phyloP scores from a whole-genome alignment of 1,140 invertebrate species.

The Campoletis sonorensis region DNA sequence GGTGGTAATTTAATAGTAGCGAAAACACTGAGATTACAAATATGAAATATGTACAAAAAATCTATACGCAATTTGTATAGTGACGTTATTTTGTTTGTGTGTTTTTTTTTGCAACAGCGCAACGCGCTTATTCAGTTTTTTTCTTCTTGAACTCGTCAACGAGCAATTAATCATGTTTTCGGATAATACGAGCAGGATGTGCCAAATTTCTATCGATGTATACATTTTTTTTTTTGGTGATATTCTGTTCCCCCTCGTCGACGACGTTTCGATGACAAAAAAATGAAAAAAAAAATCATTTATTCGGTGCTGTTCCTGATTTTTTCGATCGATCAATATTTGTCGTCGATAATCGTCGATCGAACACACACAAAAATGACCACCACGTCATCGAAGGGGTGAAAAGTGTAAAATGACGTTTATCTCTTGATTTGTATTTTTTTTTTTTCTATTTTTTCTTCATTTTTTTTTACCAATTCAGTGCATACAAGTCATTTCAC shows the following conservation, averaged over 20 bases:
- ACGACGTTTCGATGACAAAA: no score
- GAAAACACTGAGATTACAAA: conserved; percentile 46
- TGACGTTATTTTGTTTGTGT: not conserved
- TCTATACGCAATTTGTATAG: conserved; percentile 30
- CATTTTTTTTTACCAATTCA: not conserved
- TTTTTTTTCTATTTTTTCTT: not conserved
- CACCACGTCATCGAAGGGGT: no score
- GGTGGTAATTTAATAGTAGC: conserved; percentile 44
- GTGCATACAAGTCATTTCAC: not conserved
- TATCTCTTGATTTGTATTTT: no score
- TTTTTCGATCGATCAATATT: no score
- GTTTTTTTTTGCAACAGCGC: not conserved
- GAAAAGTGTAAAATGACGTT: not conserved
- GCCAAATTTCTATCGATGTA: not conserved
- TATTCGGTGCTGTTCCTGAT: no score
- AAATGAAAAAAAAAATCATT: no score
- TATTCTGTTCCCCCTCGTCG: no score
- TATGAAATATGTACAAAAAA: conserved; percentile 47
- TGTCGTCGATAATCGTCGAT: no score
- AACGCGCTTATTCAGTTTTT: conserved; percentile 6
- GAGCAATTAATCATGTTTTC: conserved; percentile 4
- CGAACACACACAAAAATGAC: no score
- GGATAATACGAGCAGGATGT: not conserved
- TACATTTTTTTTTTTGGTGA: no score
- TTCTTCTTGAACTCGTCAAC: conserved; percentile 10